A percentile compares a stretch with the other conserved stretches of the same genome.
Evolutionary conservation across 1,140 invertebrate genomes (phyloP).

Genomic region (Drosophila parvula): DNA sequence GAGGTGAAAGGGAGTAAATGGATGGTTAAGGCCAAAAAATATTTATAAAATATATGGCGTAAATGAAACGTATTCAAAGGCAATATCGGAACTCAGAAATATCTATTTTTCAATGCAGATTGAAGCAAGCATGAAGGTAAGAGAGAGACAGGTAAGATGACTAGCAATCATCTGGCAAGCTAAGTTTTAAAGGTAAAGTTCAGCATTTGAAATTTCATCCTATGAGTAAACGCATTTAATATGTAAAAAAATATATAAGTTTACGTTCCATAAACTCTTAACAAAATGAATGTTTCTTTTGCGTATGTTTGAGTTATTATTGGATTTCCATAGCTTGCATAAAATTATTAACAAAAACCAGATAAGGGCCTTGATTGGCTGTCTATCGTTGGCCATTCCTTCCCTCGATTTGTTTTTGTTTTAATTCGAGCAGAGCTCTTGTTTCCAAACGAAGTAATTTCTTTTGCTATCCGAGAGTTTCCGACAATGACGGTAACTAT

Average conservation of each 20-base stretch:
- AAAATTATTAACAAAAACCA: conserved; percentile 8
- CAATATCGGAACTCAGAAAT: too few relatives aligned
- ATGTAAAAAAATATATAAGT: too few relatives aligned
- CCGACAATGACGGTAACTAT: conserved; percentile 48
- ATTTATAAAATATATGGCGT: background rate
- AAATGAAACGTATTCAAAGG: too few relatives aligned
- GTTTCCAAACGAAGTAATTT: conserved; percentile 28
- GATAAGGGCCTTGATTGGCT: conserved; percentile 36
- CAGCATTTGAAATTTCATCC: too few relatives aligned
- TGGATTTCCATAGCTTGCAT: background rate
- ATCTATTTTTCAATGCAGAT: background rate
- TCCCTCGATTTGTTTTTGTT: conserved; percentile 3
- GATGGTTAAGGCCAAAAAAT: background rate
- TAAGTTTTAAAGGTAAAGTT: too few relatives aligned
- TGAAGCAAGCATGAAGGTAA: too few relatives aligned
- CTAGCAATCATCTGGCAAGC: too few relatives aligned
- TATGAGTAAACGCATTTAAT: too few relatives aligned
- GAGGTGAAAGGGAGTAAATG: background rate
- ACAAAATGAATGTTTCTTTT: background rate
- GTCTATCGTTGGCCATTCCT: conserved; percentile 12
- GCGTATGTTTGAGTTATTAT: background rate
- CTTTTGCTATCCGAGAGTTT: conserved; percentile 44
- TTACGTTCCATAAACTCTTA: background rate
- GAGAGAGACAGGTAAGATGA: background rate
- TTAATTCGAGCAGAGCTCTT: conserved; percentile 2